A percentile compares a stretch with the other conserved stretches of the same genome.
phyloP scores from a whole-genome alignment of 2,888 invertebrate genomes.

The Cephus pygmeus region DNA sequence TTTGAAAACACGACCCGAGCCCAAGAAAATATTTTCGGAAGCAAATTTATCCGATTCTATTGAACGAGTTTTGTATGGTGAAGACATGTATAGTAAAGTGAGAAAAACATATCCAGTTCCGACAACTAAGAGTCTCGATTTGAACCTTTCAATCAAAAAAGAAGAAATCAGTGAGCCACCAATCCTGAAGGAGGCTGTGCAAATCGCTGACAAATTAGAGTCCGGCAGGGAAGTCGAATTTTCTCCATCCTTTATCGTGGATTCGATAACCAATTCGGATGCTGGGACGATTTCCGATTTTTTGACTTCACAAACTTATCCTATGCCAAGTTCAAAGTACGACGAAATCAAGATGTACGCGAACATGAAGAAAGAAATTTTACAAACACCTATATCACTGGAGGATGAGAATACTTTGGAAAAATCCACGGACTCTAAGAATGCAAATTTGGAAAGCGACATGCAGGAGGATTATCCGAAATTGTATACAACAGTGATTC shows the following conservation, averaged over 20 bases:
- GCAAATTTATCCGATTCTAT: slow-evolving; percentile 9
- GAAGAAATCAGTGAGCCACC: slow-evolving; percentile 50
- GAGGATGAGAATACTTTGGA: not conserved
- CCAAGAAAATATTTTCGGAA: slow-evolving; percentile 9
- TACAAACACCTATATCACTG: not conserved
- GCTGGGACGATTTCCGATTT: not conserved
- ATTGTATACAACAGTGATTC: slow-evolving; percentile 26
- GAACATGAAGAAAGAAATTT: not conserved
- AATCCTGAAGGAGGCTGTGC: slow-evolving; percentile 16
- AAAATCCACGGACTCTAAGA: not conserved
- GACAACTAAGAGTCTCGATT: not conserved
- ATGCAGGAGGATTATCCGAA: slow-evolving; percentile 35
- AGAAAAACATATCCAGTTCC: slow-evolving; percentile 19
- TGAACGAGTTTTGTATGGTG: not conserved
- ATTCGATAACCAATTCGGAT: not conserved
- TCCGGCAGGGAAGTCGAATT: slow-evolving; percentile 37
- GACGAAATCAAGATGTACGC: not conserved
- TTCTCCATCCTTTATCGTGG: slow-evolving; percentile 18
- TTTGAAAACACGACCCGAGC: slow-evolving; percentile 33
- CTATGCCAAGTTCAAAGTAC: not conserved
- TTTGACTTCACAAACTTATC: not conserved
- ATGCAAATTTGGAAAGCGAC: not conserved
- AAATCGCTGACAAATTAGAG: slow-evolving; percentile 35
- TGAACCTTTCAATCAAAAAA: not conserved
- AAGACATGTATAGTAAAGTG: not conserved